Conservation (phyloP, 2,888 invertebrate genomes). For the Morpho helenor region DNA sequence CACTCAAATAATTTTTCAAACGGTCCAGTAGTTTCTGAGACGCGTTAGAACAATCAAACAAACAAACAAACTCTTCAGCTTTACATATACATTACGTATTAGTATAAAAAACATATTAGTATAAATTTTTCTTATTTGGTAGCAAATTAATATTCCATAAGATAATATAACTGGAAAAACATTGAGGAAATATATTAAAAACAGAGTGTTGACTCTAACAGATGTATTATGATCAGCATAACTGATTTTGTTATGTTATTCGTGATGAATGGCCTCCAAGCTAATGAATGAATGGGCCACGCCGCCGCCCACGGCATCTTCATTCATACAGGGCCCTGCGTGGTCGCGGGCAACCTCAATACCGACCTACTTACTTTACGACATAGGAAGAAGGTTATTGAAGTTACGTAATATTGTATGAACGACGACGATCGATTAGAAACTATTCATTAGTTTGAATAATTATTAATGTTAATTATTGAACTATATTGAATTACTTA, state of each 20-base stretch:
- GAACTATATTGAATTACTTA: too few relatives aligned
- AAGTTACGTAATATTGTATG: conserved; percentile 1
- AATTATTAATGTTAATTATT: too few relatives aligned
- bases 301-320: conserved; percentile 58
- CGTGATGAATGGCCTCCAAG: conserved; percentile 70
- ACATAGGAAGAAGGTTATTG: conserved; percentile 9
- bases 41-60: too few relatives aligned
- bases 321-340: conserved; percentile 73
- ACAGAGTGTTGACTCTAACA: conserved; percentile 26
- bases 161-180: not conserved
- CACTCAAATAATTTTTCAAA: too few relatives aligned
- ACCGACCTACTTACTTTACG: conserved; percentile 40
- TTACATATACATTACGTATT: too few relatives aligned
- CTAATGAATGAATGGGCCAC: conserved; percentile 71
- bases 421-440: not conserved
- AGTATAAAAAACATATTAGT: too few relatives aligned
- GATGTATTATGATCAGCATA: conserved; percentile 45
- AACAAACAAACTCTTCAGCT: too few relatives aligned
- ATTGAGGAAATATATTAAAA: conserved; percentile 17
- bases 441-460: too few relatives aligned
- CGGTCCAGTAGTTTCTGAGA: too few relatives aligned
- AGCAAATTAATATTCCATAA: too few relatives aligned
- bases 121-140: too few relatives aligned
- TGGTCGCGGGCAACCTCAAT: conserved; percentile 56
- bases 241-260: conserved; percentile 70